Conservation (phyloP, 2,113 vertebrate genomes). For the Promerops cafer region DNA sequence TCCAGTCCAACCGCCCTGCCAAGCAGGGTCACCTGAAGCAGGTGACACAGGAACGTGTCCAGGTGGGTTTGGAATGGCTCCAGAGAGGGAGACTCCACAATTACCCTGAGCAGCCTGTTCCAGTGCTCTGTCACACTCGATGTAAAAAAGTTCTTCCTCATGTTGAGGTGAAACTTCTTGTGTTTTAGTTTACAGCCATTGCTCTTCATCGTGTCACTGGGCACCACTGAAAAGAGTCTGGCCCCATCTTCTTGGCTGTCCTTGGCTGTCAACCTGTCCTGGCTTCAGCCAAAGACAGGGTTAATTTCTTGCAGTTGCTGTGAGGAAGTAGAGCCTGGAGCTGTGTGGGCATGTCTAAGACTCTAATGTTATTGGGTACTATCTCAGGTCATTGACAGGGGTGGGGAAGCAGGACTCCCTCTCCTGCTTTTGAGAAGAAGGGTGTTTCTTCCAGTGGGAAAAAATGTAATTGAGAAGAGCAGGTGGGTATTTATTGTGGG, state of each 20-base stretch:
- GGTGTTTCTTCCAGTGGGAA: not conserved
- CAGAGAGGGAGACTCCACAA: no score
- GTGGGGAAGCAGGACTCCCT: not conserved
- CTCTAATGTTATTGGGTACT: not conserved
- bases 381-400: not conserved
- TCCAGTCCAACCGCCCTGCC: not conserved
- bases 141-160: not conserved
- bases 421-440: not conserved
- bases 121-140: not conserved
- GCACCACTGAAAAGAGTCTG: not conserved
- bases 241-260: not conserved
- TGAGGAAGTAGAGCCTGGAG: not conserved
- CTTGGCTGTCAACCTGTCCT: no score
- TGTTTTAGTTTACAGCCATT: not conserved
- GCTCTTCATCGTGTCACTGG: not conserved
- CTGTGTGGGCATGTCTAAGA: not conserved
- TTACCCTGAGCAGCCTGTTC: not conserved
- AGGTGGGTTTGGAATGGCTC: not conserved
- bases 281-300: not conserved
- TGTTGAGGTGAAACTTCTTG: not conserved
- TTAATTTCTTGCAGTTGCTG: not conserved
- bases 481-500: fast-evolving
- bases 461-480: not conserved
- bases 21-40: not conserved
- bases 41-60: not conserved